phyloP scores from a whole-genome alignment of 2,797 vertebrate species.

The Philypnodon macrostomus region DNA sequence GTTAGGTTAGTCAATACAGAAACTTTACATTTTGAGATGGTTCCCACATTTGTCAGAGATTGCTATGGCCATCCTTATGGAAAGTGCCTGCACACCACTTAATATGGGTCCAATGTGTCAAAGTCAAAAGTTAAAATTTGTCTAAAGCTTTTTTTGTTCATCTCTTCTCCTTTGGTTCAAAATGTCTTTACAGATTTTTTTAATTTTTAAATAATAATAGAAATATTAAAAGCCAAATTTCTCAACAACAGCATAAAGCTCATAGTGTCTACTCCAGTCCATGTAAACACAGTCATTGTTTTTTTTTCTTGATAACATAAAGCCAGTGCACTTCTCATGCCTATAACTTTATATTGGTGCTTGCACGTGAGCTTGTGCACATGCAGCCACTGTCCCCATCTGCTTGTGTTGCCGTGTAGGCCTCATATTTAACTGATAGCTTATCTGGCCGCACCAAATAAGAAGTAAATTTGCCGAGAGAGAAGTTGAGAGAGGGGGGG shows the following conservation, averaged over 20 bases:
- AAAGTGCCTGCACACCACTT: too few species aligned
- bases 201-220: too few species aligned
- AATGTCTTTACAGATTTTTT: too few species aligned
- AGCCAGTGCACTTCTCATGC: background rate
- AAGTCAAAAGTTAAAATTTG: too few species aligned
- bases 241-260: background rate
- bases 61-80: too few species aligned
- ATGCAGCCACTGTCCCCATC: conserved; percentile 9
- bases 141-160: too few species aligned
- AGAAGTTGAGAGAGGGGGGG: conserved; percentile 33
- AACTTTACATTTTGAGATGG: too few species aligned
- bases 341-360: background rate
- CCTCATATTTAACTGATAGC: conserved; percentile 47
- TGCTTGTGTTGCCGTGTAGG: conserved; percentile 26
- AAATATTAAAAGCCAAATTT: too few species aligned
- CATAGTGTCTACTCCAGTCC: background rate
- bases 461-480: conserved; percentile 44
- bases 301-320: background rate
- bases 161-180: too few species aligned
- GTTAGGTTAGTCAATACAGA: too few species aligned
- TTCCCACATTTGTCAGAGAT: too few species aligned
- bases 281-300: background rate
- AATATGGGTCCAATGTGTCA: too few species aligned
- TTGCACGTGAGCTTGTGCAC: conserved; percentile 1
- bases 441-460: conserved; percentile 51